Evolutionary conservation across 2,113 vertebrate species (phyloP).

Genomic region (Ascaphus truei): DNA sequence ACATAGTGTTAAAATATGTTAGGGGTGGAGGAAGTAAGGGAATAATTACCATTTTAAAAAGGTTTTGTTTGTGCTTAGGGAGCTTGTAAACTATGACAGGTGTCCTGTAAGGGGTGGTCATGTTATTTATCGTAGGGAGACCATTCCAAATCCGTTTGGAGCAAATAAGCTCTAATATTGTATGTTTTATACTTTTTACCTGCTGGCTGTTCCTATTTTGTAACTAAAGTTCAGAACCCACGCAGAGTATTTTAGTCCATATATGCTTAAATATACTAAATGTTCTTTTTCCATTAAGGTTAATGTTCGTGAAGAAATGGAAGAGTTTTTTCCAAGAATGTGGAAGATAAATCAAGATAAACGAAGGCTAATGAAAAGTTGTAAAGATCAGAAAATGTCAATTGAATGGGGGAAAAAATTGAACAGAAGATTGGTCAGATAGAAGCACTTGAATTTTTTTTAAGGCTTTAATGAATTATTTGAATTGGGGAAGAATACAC

Average conservation of each 20-base stretch:
- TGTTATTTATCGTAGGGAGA: slow-evolving; percentile 12
- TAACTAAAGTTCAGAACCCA: slow-evolving; percentile 74
- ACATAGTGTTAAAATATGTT: too few relatives aligned
- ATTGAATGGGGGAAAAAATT: slow-evolving; percentile 92
- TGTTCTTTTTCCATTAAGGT: slow-evolving; percentile 99
- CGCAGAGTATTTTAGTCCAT: slow-evolving; percentile 79
- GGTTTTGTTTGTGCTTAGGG: too few relatives aligned
- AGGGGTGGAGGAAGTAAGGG: too few relatives aligned
- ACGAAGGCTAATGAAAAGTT: slow-evolving; percentile 96
- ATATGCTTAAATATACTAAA: slow-evolving; percentile 97
- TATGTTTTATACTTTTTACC: slow-evolving; percentile 72
- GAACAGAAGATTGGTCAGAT: slow-evolving; percentile 96
- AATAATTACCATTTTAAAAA: too few relatives aligned
- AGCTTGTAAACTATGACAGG: too few relatives aligned
- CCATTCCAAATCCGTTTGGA: slow-evolving; percentile 52
- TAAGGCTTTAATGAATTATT: slow-evolving; percentile 93
- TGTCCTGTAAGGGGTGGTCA: too few relatives aligned
- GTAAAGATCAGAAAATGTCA: slow-evolving; percentile 97
- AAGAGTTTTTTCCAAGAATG: slow-evolving; percentile 99
- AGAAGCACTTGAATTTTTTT: slow-evolving; percentile 91
- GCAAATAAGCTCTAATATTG: slow-evolving; percentile 53
- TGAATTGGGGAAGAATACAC: slow-evolving; percentile 92
- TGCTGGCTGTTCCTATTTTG: slow-evolving; percentile 72
- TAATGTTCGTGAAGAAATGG: slow-evolving; percentile 98
- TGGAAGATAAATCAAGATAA: slow-evolving; percentile 98